Evolutionary conservation across 2,797 vertebrate species (phyloP).

Genomic region (Sebastes trivittatus): DNA sequence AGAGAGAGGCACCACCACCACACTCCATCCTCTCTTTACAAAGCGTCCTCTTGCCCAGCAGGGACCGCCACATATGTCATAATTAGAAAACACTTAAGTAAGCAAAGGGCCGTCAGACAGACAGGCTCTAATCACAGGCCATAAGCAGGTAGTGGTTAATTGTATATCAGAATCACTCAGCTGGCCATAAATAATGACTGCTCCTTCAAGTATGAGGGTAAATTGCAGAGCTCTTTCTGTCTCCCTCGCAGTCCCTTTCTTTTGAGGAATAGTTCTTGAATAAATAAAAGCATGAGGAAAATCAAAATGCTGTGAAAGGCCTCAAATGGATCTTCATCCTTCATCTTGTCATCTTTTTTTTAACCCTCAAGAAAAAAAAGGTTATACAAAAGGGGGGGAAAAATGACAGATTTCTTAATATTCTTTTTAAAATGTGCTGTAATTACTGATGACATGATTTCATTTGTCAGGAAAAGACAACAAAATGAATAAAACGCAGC

Average conservation of each 20-base stretch:
- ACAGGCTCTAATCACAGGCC: conserved; percentile 84
- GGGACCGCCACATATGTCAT: conserved; percentile 93
- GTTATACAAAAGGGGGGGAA: conserved; percentile 28
- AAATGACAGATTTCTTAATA: conserved; percentile 7
- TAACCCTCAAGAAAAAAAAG: conserved; percentile 29
- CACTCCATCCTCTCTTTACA: conserved; percentile 91
- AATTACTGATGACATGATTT: conserved; percentile 8
- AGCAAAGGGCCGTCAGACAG: conserved; percentile 85
- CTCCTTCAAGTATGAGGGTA: conserved; percentile 78
- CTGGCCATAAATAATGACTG: conserved; percentile 85
- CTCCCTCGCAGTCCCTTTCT: conserved; percentile 61
- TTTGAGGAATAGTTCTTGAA: conserved; percentile 78
- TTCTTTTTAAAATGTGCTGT: neutral
- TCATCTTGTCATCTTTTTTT: conserved; percentile 68
- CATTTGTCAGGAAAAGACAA: neutral
- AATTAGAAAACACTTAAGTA: conserved; percentile 99
- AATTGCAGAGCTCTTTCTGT: conserved; percentile 79
- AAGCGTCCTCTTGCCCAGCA: conserved; percentile 91
- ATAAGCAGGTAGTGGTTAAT: conserved; percentile 89
- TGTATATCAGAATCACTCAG: conserved; percentile 87
- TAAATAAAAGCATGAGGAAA: conserved; percentile 72
- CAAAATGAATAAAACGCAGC: conserved; percentile 6
- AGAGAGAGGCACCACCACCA: conserved; percentile 74
- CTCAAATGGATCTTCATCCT: conserved; percentile 67
- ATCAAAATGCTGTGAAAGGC: conserved; percentile 71